Evolutionary conservation across 2,888 invertebrate species (phyloP).

Genomic region (Trichacis sp.): DNA sequence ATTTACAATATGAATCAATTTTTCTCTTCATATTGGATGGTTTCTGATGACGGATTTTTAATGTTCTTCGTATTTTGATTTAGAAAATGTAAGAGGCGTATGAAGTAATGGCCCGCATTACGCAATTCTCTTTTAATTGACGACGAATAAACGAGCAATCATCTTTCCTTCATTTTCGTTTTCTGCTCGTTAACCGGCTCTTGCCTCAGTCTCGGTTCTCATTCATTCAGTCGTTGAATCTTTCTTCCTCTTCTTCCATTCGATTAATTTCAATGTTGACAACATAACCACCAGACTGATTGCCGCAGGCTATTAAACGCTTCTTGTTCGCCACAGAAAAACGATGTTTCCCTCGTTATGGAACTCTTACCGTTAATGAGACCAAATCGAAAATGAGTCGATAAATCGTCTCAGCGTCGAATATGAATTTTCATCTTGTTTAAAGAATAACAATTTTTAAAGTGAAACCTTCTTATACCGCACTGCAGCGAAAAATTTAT

Average conservation of each 20-base stretch:
- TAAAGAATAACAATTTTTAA: too few species aligned
- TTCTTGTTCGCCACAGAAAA: constrained; percentile 8
- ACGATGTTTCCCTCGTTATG: neutral
- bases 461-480: too few species aligned
- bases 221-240: constrained; percentile 2
- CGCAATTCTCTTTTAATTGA: constrained; percentile 14
- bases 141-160: constrained; percentile 29
- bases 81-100: neutral
- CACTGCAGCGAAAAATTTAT: too few species aligned
- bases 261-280: constrained; percentile 25
- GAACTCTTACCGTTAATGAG: neutral
- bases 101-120: neutral
- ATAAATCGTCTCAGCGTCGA: too few species aligned
- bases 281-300: constrained; percentile 16
- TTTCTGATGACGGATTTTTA: too few species aligned
- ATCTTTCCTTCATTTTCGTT: constrained; percentile 18
- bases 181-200: constrained; percentile 18
- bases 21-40: too few species aligned
- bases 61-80: too few species aligned
- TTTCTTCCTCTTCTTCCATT: constrained; percentile 5
- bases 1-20: too few species aligned
- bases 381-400: neutral
- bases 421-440: too few species aligned
- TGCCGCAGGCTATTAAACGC: constrained; percentile 11
- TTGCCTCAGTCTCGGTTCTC: neutral